These are phyloP conservation scores for Patella vulgata DNA, from an alignment of 1,140 invertebrate species.

Conservation along the genomic window DNA sequence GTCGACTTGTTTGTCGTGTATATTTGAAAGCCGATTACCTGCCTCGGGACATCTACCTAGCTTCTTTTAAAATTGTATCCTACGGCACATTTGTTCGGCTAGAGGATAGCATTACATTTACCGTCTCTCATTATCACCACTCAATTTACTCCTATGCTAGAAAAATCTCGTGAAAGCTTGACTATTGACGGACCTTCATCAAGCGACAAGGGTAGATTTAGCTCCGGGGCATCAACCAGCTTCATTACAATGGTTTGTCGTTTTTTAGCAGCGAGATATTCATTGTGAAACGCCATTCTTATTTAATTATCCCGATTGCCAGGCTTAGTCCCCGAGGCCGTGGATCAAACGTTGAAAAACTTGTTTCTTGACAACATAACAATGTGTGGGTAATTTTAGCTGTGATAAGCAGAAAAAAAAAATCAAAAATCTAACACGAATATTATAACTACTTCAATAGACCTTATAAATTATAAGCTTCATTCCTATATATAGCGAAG, in stretches of 20 bases:
- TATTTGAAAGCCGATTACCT: constrained; percentile 29
- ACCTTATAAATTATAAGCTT: too few relatives aligned
- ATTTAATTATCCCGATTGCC: constrained; percentile 30
- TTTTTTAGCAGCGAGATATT: constrained; percentile 14
- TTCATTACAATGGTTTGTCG: constrained; percentile 18
- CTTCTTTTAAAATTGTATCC: constrained; percentile 16
- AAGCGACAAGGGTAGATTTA: constrained; percentile 9
- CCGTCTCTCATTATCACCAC: constrained; percentile 12
- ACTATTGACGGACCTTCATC: constrained; percentile 1
- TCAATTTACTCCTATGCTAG: constrained; percentile 6
- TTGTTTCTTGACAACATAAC: constrained; percentile 2
- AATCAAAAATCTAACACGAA: background rate
- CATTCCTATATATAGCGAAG: too few relatives aligned
- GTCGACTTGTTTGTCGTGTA: constrained; percentile 18
- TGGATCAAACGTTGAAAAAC: constrained; percentile 20
- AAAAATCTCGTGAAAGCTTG: background rate
- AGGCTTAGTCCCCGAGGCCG: constrained; percentile 5
- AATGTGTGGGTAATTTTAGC: constrained; percentile 1
- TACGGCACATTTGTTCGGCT: background rate
- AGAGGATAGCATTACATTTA: constrained; percentile 5
- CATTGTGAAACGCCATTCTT: constrained; percentile 24
- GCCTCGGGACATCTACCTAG: background rate
- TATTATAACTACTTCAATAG: background rate
- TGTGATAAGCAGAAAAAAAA: background rate
- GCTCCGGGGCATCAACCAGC: constrained; percentile 4